Conservation (phyloP, 1,140 invertebrate species). For the Hetaerina americana region DNA sequence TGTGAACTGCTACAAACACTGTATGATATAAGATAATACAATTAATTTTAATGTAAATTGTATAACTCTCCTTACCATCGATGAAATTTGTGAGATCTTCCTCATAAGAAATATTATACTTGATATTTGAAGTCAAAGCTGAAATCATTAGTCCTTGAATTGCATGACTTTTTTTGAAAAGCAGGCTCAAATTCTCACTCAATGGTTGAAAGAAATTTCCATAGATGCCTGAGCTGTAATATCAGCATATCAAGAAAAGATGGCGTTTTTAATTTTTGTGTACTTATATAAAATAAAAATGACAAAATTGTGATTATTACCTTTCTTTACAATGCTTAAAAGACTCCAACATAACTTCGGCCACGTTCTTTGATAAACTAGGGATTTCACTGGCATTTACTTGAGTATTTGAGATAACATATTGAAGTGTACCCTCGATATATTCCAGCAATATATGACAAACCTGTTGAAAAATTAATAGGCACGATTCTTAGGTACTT, state of each 20-base stretch:
- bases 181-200: neutral
- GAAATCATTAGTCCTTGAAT: conserved; percentile 6
- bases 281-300: neutral
- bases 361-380: neutral
- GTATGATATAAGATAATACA: too few relatives aligned
- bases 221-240: conserved; percentile 7
- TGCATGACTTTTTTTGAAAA: conserved; percentile 7
- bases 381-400: conserved; percentile 3
- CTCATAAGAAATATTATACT: conserved; percentile 4
- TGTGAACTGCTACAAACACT: too few relatives aligned
- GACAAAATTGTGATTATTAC: too few relatives aligned
- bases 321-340: conserved; percentile 10
- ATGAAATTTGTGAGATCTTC: neutral
- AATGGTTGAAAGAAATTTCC: conserved; percentile 3
- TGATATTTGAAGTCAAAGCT: conserved; percentile 2
- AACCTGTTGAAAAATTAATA: neutral
- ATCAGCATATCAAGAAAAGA: neutral
- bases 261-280: neutral
- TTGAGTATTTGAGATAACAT: neutral
- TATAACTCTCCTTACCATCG: too few relatives aligned
- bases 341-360: neutral
- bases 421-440: neutral
- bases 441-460: neutral
- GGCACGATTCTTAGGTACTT: neutral
- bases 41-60: too few relatives aligned